Conservation (phyloP, 2,797 vertebrate species). For the Poeciliopsis presidionis region DNA sequence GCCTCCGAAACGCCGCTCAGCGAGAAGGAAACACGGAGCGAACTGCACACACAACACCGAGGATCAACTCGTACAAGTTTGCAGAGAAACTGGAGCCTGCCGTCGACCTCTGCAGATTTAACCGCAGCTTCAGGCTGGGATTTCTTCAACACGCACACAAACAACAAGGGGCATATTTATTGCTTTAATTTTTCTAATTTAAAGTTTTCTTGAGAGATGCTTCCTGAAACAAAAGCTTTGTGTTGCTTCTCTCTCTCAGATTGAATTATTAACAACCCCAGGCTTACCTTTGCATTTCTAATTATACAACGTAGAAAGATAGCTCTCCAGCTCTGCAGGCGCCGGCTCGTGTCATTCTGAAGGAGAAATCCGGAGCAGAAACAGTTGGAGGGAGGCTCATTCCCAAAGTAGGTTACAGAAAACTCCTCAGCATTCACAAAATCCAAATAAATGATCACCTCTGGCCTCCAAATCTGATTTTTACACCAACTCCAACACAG, state of each 20-base stretch:
- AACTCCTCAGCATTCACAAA: slow-evolving; percentile 24
- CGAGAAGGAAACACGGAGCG: slow-evolving; percentile 11
- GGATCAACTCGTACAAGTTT: slow-evolving; percentile 40
- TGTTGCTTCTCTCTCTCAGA: slow-evolving; percentile 20
- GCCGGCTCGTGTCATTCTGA: slow-evolving; percentile 45
- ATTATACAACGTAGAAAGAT: slow-evolving; percentile 56
- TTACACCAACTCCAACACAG: slow-evolving; percentile 9
- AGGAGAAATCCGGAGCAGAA: slow-evolving; percentile 49
- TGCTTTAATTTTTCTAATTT: slow-evolving; percentile 69
- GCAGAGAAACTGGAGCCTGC: slow-evolving; percentile 31
- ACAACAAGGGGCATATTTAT: slow-evolving; percentile 60
- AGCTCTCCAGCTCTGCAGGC: slow-evolving; percentile 55
- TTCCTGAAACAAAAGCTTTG: slow-evolving; percentile 65
- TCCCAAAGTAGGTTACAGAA: slow-evolving; percentile 60
- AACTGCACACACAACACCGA: slow-evolving; percentile 7
- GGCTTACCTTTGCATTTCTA: slow-evolving; percentile 76
- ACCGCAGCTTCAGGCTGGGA: slow-evolving; percentile 54
- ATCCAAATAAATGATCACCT: slow-evolving; percentile 38
- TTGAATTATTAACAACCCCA: slow-evolving; percentile 65
- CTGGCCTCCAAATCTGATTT: slow-evolving; percentile 39
- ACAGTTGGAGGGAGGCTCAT: slow-evolving; percentile 25
- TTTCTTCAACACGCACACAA: slow-evolving; percentile 51
- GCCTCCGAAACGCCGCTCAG: slow-evolving; percentile 51
- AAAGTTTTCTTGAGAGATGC: slow-evolving; percentile 67
- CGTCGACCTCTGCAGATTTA: slow-evolving; percentile 36